A percentile compares a stretch with the other conserved stretches of the same genome.
Conservation (phyloP, 2,797 vertebrate species). For the Psittacula derbiana region DNA sequence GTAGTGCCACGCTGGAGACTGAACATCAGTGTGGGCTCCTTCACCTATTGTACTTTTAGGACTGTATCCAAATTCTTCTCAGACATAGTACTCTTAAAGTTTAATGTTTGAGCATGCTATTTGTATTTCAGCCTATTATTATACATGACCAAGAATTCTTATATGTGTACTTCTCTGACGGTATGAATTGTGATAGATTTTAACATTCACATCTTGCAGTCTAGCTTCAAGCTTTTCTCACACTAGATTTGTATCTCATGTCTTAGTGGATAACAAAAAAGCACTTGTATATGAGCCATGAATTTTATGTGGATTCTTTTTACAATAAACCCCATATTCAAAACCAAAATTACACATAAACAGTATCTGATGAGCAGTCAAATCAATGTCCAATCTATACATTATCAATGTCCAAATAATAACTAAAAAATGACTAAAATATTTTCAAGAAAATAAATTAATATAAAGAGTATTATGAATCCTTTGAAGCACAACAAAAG, state of each 20-base stretch:
- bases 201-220: slow-evolving; percentile 19
- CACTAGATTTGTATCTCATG: background rate
- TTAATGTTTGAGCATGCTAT: background rate
- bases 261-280: slow-evolving; percentile 31
- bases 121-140: slow-evolving; percentile 25
- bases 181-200: slow-evolving; percentile 18
- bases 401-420: slow-evolving; percentile 20
- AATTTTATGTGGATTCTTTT: background rate
- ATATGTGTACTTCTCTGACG: slow-evolving; percentile 12
- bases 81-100: background rate
- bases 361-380: background rate
- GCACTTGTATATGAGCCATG: background rate
- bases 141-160: background rate
- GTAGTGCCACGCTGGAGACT: background rate
- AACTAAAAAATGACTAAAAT: background rate
- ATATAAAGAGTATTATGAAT: slow-evolving; percentile 53
- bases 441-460: slow-evolving; percentile 53
- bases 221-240: slow-evolving; percentile 38
- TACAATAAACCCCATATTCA: background rate
- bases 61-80: background rate
- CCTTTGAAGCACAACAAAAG: slow-evolving; percentile 74
- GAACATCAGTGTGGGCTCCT: background rate
- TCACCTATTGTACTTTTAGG: background rate
- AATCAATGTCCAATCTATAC: background rate
- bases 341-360: background rate